Conservation (phyloP, 2,888 invertebrate species). For the Nowickia ferox region DNA sequence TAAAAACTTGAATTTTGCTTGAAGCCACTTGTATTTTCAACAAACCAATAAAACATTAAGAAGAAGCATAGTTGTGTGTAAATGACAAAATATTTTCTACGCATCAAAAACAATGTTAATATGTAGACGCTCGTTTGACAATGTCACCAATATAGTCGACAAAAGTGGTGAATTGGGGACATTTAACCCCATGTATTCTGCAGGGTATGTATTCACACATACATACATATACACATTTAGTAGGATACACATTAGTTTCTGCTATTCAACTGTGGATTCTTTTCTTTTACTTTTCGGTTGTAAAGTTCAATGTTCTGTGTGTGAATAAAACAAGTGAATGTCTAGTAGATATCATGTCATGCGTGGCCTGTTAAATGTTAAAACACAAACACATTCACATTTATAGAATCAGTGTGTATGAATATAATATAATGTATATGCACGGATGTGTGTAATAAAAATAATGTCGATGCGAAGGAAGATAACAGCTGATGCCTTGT, state of each 20-base stretch:
- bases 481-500: conserved; percentile 65
- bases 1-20: no score
- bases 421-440: background rate
- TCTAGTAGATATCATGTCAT: conserved; percentile 48
- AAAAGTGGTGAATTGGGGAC: no score
- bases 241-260: background rate
- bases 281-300: background rate
- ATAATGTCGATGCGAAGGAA: conserved; percentile 47
- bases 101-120: no score
- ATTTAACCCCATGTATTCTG: no score
- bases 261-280: background rate
- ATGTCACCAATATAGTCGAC: no score
- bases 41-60: no score
- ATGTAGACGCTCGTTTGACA: no score
- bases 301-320: conserved; percentile 50
- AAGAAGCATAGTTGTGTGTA: no score
- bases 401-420: background rate
- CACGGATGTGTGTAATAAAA: background rate
- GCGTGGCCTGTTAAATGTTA: conserved; percentile 57
- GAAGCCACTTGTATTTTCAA: no score
- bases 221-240: no score
- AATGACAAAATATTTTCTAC: no score
- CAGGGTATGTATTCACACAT: no score
- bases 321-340: conserved; percentile 17
- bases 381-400: conserved; percentile 7